Conservation (phyloP, 2,797 vertebrate genomes). For the Coluber constrictor region DNA sequence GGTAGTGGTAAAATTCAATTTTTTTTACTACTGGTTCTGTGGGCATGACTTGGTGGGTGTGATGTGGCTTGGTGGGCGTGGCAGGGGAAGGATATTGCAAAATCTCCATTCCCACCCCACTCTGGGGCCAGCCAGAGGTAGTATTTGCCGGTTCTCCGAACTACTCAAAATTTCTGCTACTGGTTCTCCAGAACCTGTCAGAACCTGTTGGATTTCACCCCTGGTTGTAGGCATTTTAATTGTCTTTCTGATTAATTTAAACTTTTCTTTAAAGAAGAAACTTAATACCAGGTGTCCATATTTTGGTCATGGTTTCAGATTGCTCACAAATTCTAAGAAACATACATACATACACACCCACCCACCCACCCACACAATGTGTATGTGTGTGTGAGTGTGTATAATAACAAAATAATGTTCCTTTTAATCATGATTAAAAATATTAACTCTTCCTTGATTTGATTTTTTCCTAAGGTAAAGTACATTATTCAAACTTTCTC, state of each 20-base stretch:
- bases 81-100: too few species aligned
- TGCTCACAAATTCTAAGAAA: slow-evolving; percentile 28
- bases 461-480: neutral
- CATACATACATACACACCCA: neutral
- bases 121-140: too few species aligned
- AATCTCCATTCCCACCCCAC: too few species aligned
- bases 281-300: neutral
- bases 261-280: neutral
- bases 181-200: too few species aligned
- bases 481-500: neutral
- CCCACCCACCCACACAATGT: neutral
- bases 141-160: too few species aligned
- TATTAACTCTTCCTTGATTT: neutral
- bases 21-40: too few species aligned
- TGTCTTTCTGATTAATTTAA: slow-evolving; percentile 19
- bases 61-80: too few species aligned
- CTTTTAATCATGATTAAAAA: neutral
- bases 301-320: neutral
- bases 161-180: too few species aligned
- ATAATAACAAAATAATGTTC: neutral
- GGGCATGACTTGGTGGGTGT: too few species aligned
- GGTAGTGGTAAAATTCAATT: neutral
- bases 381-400: too few species aligned
- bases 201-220: too few species aligned
- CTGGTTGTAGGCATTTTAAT: neutral